phyloP scores from a whole-genome alignment of 2,888 invertebrate genomes.

The Catocala sponsa region DNA sequence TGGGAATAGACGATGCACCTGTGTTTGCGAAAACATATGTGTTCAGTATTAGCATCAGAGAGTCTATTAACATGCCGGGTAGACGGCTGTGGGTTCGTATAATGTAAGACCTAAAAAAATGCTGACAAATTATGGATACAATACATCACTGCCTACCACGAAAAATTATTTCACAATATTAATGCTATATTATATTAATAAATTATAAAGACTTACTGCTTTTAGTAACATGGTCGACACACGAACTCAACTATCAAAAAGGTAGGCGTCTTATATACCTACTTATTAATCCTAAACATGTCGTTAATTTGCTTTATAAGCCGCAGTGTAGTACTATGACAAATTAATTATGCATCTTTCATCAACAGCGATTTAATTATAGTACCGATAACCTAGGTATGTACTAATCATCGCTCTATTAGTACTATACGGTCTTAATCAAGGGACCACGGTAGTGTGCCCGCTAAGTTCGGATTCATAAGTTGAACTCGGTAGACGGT shows the following conservation, averaged over 20 bases:
- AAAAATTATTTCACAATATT: no score
- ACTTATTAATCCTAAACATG: conserved; percentile 18
- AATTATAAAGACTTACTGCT: conserved; percentile 36
- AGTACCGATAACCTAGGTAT: conserved; percentile 17
- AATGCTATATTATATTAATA: background rate
- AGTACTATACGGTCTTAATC: background rate
- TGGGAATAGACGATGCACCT: no score
- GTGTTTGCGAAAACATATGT: no score
- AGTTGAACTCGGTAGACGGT: background rate
- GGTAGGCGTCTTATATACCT: conserved; percentile 38
- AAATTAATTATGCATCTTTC: conserved; percentile 42
- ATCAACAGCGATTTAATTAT: conserved; percentile 40
- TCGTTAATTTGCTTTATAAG: conserved; percentile 25
- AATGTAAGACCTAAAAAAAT: no score
- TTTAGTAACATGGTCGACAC: conserved; percentile 44
- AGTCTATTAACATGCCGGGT: no score
- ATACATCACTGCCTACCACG: no score
- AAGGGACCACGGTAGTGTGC: no score
- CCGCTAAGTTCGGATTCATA: no score
- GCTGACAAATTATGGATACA: no score
- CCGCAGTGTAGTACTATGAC: conserved; percentile 16
- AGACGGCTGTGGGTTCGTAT: no score
- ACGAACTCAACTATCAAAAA: conserved; percentile 23
- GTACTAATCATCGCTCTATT: background rate
- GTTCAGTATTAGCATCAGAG: no score